These are phyloP conservation scores for Andrena bucephala DNA, from an alignment of 2,888 invertebrate species.

Conservation along the genomic window DNA sequence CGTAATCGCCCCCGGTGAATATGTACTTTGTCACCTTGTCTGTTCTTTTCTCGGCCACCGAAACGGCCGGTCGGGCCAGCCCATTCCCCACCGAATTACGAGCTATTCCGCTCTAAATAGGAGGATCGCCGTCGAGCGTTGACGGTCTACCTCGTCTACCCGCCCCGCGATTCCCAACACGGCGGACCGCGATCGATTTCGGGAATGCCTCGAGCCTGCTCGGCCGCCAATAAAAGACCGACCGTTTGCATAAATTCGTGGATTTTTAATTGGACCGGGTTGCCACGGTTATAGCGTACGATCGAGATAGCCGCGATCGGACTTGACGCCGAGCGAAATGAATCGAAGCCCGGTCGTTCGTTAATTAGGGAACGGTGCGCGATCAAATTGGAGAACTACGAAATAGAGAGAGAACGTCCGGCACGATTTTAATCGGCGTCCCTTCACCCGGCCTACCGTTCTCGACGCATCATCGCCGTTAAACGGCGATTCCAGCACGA, in stretches of 20 bases:
- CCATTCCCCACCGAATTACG: slow-evolving; percentile 63
- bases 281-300: slow-evolving; percentile 55
- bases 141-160: not conserved
- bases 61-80: slow-evolving; percentile 16
- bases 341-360: slow-evolving; percentile 49
- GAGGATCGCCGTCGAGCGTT: slow-evolving; percentile 13
- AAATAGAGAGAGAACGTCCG: slow-evolving; percentile 13
- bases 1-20: slow-evolving; percentile 60
- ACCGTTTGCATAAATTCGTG: slow-evolving; percentile 74
- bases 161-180: not conserved
- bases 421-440: slow-evolving; percentile 18
- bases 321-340: slow-evolving; percentile 32
- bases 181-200: slow-evolving; percentile 61
- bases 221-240: slow-evolving; percentile 58
- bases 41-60: slow-evolving; percentile 7
- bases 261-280: slow-evolving; percentile 73
- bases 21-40: slow-evolving; percentile 62
- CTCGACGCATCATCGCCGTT: not conserved
- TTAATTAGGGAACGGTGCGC: slow-evolving; percentile 62
- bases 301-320: slow-evolving; percentile 68
- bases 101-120: slow-evolving; percentile 56
- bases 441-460: not conserved
- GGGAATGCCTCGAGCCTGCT: slow-evolving; percentile 49
- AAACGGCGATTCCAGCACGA: slow-evolving; percentile 9
- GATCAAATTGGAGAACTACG: slow-evolving; percentile 56